Evolutionary conservation across 2,113 vertebrate species (phyloP).

Genomic region (Thunnus thynnus): DNA sequence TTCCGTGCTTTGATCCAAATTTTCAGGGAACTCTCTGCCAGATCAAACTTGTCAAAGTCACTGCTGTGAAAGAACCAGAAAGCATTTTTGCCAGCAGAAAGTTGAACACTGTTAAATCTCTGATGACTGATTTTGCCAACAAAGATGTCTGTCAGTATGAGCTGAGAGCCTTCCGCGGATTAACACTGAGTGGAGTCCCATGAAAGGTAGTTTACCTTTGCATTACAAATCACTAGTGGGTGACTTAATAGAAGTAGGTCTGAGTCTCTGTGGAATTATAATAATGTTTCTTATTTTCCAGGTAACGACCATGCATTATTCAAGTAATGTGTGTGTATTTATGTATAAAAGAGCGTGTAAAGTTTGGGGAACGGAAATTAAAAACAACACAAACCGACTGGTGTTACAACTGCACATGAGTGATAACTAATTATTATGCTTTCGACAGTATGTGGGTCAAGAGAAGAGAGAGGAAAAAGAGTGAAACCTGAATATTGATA

Average conservation of each 20-base stretch:
- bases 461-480: conserved; percentile 18
- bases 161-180: conserved; percentile 59
- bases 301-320: conserved; percentile 66
- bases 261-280: conserved; percentile 53
- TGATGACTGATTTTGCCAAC: conserved; percentile 55
- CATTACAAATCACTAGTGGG: conserved; percentile 65
- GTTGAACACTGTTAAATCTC: conserved; percentile 52
- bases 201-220: conserved; percentile 69
- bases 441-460: conserved; percentile 45
- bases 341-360: conserved; percentile 25
- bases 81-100: conserved; percentile 43
- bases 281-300: conserved; percentile 59
- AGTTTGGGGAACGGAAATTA: conserved; percentile 41
- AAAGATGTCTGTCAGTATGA: conserved; percentile 63
- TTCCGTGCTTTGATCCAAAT: conserved; percentile 36
- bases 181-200: conserved; percentile 69
- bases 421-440: conserved; percentile 25
- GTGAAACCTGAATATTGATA: conserved; percentile 27
- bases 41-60: conserved; percentile 63
- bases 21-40: conserved; percentile 41
- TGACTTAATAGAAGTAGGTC: conserved; percentile 51
- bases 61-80: conserved; percentile 37
- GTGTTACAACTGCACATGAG: conserved; percentile 19
- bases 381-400: conserved; percentile 27
- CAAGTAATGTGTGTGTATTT: conserved; percentile 33